phyloP scores from a whole-genome alignment of 2,797 vertebrate species.

The Coreius guichenoti region DNA sequence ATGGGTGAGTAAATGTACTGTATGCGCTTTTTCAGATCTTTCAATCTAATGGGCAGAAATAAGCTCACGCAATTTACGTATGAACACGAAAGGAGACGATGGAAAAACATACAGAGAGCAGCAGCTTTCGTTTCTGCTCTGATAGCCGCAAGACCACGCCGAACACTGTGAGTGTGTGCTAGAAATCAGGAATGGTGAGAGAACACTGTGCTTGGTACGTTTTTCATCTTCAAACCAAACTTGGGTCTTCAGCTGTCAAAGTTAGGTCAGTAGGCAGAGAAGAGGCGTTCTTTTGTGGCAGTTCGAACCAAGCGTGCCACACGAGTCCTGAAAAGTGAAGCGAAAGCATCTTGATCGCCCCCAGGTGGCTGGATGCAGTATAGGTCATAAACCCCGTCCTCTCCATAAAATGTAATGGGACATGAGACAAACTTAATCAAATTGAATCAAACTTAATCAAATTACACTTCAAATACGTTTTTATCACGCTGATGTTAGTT shows the following conservation, averaged over 20 bases:
- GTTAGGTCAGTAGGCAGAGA: neutral
- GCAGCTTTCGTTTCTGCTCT: neutral
- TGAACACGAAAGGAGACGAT: fast-evolving
- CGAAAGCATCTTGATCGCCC: too few species aligned
- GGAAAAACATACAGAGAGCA: neutral
- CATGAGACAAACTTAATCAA: too few species aligned
- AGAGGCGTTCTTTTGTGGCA: too few species aligned
- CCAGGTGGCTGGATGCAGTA: too few species aligned
- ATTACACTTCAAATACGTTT: too few species aligned
- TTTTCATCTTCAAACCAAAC: neutral
- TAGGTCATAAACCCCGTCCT: too few species aligned
- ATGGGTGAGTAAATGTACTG: neutral
- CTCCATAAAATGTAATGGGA: too few species aligned
- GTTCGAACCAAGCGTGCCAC: too few species aligned
- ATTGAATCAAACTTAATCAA: too few species aligned
- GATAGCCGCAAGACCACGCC: neutral
- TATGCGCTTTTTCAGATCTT: too few species aligned
- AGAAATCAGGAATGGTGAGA: neutral
- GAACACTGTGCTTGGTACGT: neutral
- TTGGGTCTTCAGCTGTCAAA: neutral
- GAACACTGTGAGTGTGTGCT: neutral
- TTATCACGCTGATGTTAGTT: too few species aligned
- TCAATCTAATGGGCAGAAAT: neutral
- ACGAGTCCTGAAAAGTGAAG: too few species aligned
- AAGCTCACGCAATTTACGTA: neutral